Conservation (phyloP, 37 sponge, comb jelly and placozoan species). For the Agelas oroides region DNA sequence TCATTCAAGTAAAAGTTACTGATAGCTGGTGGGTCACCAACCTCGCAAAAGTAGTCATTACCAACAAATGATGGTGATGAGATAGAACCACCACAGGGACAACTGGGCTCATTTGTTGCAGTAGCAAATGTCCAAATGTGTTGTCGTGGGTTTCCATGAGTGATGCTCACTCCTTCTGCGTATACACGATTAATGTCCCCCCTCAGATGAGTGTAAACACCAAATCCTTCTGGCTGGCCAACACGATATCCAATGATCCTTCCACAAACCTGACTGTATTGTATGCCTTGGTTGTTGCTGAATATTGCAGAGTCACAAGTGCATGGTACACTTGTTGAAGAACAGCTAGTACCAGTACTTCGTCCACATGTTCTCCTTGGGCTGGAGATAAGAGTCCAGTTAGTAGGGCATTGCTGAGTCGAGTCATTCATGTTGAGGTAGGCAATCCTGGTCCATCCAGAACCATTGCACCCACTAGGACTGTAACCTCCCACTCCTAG, state of each 20-base stretch:
- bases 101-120: neutral
- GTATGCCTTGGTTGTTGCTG: too few species aligned
- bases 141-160: slow-evolving; percentile 5
- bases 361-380: neutral
- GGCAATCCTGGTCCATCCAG: slow-evolving; percentile 10
- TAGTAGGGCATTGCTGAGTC: neutral
- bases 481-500: too few species aligned
- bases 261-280: too few species aligned
- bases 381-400: neutral
- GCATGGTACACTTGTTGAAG: neutral
- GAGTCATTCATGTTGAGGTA: neutral
- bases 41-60: slow-evolving; percentile 10
- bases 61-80: slow-evolving; percentile 1
- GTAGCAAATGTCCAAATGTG: slow-evolving; percentile 24
- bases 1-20: neutral
- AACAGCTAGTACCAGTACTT: neutral
- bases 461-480: neutral
- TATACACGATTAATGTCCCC: too few species aligned
- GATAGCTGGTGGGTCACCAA: neutral
- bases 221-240: too few species aligned
- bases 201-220: too few species aligned
- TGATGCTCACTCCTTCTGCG: too few species aligned
- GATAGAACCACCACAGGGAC: neutral
- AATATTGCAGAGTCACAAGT: too few species aligned
- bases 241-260: too few species aligned